These are phyloP conservation scores for Nymphicus hollandicus DNA, from an alignment of 2,113 vertebrate genomes.

Conservation along the genomic window DNA sequence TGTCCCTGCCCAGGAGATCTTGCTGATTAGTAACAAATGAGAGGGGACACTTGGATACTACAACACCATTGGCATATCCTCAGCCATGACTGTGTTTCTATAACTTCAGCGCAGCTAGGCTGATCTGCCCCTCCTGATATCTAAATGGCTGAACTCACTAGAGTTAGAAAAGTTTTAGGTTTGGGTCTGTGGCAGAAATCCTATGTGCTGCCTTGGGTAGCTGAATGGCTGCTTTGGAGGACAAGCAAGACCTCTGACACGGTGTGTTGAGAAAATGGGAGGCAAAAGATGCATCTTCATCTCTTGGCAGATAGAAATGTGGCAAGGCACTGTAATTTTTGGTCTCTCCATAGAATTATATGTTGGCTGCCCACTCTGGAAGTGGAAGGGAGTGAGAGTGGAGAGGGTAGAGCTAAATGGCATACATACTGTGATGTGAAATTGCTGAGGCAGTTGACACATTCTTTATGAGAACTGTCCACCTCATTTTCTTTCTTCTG, in stretches of 20 bases:
- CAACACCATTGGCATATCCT: accelerated
- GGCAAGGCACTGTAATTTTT: not conserved
- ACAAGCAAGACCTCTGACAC: not conserved
- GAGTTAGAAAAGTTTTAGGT: not conserved
- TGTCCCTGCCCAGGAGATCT: not conserved
- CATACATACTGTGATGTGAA: accelerated
- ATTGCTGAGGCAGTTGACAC: not conserved
- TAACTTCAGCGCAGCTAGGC: accelerated
- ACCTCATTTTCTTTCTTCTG: not conserved
- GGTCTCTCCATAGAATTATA: not conserved
- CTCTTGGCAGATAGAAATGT: accelerated
- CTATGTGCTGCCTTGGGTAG: accelerated
- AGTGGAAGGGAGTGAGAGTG: accelerated
- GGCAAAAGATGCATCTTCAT: not conserved
- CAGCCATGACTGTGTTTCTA: not conserved
- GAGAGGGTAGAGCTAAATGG: not conserved
- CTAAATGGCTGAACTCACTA: accelerated
- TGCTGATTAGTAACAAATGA: not conserved
- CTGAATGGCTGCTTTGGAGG: accelerated
- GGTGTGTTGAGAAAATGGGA: not conserved
- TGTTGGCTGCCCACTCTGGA: not conserved
- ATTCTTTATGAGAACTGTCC: not conserved
- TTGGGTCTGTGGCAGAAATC: not conserved
- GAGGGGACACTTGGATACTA: not conserved
- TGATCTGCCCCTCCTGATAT: not conserved